phyloP scores from a whole-genome alignment of 2,113 vertebrate genomes.

The Vulpes ferrilata region DNA sequence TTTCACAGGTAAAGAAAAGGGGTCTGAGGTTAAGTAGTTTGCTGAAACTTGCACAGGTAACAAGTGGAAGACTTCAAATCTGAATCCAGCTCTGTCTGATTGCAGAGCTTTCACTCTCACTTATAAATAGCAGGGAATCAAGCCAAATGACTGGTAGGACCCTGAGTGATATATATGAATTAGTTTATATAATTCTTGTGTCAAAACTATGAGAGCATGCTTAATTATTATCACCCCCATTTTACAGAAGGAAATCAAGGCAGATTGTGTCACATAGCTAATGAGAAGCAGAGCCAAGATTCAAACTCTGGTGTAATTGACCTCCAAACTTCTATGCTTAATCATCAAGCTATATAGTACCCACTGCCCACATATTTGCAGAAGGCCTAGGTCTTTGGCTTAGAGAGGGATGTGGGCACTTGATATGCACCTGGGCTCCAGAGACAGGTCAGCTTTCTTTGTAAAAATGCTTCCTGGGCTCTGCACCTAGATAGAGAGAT shows the following conservation, averaged over 20 bases:
- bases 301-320: not conserved
- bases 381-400: not conserved
- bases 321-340: not conserved
- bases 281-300: not conserved
- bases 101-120: not conserved
- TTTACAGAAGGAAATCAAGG: slow-evolving; percentile 36
- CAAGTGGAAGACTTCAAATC: not conserved
- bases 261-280: not conserved
- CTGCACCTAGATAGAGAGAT: not conserved
- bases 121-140: not conserved
- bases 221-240: not conserved
- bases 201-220: not conserved
- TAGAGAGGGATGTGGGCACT: not conserved
- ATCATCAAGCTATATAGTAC: not conserved
- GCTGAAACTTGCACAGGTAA: not conserved
- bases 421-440: not conserved
- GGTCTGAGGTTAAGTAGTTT: slow-evolving; percentile 15
- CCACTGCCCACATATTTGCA: not conserved
- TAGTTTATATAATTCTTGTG: slow-evolving; percentile 21
- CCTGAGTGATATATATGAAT: not conserved
- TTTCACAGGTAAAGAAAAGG: not conserved
- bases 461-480: not conserved
- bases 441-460: not conserved
- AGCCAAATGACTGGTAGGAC: not conserved
- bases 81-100: not conserved